Conservation (phyloP, 1,140 invertebrate genomes). For the Sweltsa coloradensis region DNA sequence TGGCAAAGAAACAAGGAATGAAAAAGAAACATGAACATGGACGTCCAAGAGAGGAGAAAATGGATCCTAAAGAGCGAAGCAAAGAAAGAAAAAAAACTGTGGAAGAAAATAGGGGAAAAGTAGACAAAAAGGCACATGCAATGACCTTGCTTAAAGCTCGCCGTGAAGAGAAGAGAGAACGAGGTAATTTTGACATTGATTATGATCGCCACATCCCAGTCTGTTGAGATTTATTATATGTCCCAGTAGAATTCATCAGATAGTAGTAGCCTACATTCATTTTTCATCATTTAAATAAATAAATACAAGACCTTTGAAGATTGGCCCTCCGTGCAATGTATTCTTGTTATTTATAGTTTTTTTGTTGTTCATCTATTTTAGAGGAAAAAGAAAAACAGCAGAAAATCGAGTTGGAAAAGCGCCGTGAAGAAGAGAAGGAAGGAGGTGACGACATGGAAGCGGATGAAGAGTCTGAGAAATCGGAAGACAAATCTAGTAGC, state of each 20-base stretch:
- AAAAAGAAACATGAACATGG: constrained; percentile 35
- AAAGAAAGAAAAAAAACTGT: constrained; percentile 88
- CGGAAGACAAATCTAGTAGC: constrained; percentile 22
- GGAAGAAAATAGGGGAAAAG: constrained; percentile 65
- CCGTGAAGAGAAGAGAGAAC: constrained; percentile 68
- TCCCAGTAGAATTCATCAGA: no score
- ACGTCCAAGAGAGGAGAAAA: constrained; percentile 44
- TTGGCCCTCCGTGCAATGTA: no score
- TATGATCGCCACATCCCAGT: constrained; percentile 22
- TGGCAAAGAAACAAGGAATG: constrained; percentile 71
- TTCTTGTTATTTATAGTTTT: no score
- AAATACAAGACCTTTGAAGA: no score
- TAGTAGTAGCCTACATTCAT: constrained; percentile 33
- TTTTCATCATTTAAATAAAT: constrained; percentile 5
- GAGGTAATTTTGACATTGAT: constrained; percentile 30
- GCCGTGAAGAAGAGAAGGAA: constrained; percentile 33
- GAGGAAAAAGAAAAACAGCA: constrained; percentile 45
- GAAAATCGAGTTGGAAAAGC: constrained; percentile 37
- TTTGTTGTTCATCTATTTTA: no score
- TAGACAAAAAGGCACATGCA: constrained; percentile 81
- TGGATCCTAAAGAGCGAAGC: constrained; percentile 63
- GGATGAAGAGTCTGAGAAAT: constrained; percentile 38
- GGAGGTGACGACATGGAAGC: constrained; percentile 32
- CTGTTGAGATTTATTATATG: no score
- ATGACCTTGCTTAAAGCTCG: constrained; percentile 83